A percentile compares a stretch with the other conserved stretches of the same genome.
Evolutionary conservation across 2,888 invertebrate genomes (phyloP).

Genomic region (Crocallis elinguaria): DNA sequence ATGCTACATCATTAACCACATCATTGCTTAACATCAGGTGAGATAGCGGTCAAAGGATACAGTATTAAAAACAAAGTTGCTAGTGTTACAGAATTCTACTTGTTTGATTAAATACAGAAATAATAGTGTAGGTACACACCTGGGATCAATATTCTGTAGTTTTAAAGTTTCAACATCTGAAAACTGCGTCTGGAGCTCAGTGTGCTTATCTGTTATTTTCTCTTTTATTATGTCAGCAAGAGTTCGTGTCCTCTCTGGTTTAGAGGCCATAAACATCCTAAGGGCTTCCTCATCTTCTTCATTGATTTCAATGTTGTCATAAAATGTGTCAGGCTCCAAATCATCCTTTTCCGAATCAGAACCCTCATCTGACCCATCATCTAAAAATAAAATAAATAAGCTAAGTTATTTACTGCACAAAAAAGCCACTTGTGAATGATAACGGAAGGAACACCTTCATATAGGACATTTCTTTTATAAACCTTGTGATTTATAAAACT

Average conservation of each 20-base stretch:
- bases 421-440: no score
- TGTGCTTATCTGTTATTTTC: slow-evolving; percentile 96
- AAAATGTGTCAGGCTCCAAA: slow-evolving; percentile 85
- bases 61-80: no score
- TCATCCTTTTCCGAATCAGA: slow-evolving; percentile 83
- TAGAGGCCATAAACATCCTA: slow-evolving; percentile 87
- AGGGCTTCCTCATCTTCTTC: slow-evolving; percentile 96
- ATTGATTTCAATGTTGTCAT: slow-evolving; percentile 90
- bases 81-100: no score
- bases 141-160: slow-evolving; percentile 93
- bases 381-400: slow-evolving; percentile 37
- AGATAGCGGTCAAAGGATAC: no score
- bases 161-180: slow-evolving; percentile 91
- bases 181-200: slow-evolving; percentile 93
- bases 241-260: slow-evolving; percentile 86
- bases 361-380: slow-evolving; percentile 72
- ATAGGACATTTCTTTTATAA: no score
- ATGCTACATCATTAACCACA: no score
- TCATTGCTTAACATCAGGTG: no score
- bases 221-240: slow-evolving; percentile 96
- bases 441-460: no score
- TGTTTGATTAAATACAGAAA: no score
- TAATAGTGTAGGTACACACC: slow-evolving; percentile 56
- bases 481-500: no score
- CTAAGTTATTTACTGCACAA: no score